These are phyloP conservation scores for Drosophila quinaria DNA, from an alignment of 2,888 invertebrate genomes.

Conservation along the genomic window DNA sequence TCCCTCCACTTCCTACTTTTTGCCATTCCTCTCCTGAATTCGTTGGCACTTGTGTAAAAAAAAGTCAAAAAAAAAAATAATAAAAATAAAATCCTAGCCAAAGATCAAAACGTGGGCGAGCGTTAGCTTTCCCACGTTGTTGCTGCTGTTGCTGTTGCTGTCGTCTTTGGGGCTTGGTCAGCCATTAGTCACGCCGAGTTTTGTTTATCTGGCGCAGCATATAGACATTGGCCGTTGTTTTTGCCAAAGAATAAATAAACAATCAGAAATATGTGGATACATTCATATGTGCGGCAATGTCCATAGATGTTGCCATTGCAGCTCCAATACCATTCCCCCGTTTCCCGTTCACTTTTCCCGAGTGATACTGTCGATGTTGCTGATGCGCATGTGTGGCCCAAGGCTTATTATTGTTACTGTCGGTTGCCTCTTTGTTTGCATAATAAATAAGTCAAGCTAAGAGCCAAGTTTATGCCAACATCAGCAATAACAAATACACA, in stretches of 20 bases:
- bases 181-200: slow-evolving; percentile 63
- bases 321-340: slow-evolving; percentile 4
- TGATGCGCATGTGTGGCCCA: slow-evolving; percentile 47
- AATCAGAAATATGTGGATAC: slow-evolving; percentile 34
- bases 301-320: slow-evolving; percentile 36
- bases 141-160: slow-evolving; percentile 12
- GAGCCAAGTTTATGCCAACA: slow-evolving; percentile 51
- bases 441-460: slow-evolving; percentile 50
- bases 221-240: slow-evolving; percentile 34
- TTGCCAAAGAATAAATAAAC: slow-evolving; percentile 56
- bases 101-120: slow-evolving; percentile 57
- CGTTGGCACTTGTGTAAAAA: not conserved
- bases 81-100: slow-evolving; percentile 41
- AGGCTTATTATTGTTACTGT: slow-evolving; percentile 35
- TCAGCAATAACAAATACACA: slow-evolving; percentile 35
- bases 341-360: slow-evolving; percentile 32
- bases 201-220: slow-evolving; percentile 48
- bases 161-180: slow-evolving; percentile 59
- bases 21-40: not conserved
- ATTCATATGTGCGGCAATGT: slow-evolving; percentile 28
- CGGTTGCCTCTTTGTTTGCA: slow-evolving; percentile 48
- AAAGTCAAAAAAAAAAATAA: not conserved
- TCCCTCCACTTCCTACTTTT: not conserved
- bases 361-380: slow-evolving; percentile 16
- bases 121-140: slow-evolving; percentile 57